These are phyloP conservation scores for Mythimna loreyi DNA, from an alignment of 2,888 invertebrate species.

Conservation along the genomic window DNA sequence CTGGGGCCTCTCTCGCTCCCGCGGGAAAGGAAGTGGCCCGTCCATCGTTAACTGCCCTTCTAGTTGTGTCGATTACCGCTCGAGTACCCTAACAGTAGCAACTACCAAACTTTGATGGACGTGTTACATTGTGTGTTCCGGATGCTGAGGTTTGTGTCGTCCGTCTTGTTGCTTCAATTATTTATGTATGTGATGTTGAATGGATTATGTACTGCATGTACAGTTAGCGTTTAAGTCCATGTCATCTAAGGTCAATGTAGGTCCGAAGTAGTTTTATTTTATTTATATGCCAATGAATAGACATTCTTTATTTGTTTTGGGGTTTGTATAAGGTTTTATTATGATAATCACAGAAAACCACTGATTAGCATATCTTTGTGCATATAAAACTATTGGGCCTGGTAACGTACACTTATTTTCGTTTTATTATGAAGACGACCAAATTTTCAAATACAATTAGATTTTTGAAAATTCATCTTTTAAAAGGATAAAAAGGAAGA, in stretches of 20 bases:
- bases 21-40: constrained; percentile 88
- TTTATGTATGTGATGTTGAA: constrained; percentile 22
- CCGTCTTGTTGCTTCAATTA: constrained; percentile 49
- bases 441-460: no score
- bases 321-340: no score
- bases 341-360: no score
- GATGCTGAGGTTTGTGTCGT: constrained; percentile 75
- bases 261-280: background rate
- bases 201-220: constrained; percentile 13
- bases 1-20: constrained; percentile 75
- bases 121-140: constrained; percentile 81
- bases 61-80: constrained; percentile 86
- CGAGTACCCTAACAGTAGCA: constrained; percentile 74
- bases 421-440: no score
- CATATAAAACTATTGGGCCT: no score
- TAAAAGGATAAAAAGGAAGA: no score
- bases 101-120: constrained; percentile 88
- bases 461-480: no score
- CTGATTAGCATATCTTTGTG: no score
- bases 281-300: no score
- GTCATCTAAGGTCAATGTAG: background rate
- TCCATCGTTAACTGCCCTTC: constrained; percentile 88
- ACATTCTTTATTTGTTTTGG: no score
- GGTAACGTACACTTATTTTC: no score
- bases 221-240: no score